A percentile compares a stretch with the other conserved stretches of the same genome.
These are phyloP conservation scores for Pyrgilauda ruficollis DNA, from an alignment of 2,113 vertebrate species.

Conservation along the genomic window DNA sequence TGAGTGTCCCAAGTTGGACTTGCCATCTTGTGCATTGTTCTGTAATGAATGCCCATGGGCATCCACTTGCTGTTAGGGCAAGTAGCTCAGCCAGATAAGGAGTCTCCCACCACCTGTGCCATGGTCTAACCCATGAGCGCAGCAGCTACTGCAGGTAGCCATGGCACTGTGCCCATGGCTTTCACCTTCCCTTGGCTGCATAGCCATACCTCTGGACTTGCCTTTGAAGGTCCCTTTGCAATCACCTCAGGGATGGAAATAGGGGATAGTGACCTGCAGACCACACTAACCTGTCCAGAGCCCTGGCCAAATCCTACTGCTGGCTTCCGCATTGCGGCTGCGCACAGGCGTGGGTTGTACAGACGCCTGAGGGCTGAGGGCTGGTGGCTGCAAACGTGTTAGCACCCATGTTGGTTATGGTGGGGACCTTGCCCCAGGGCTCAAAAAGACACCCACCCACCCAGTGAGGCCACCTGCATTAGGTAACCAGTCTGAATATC, in stretches of 20 bases:
- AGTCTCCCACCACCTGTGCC: not conserved
- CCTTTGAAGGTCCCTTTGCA: not conserved
- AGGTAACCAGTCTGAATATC: not conserved
- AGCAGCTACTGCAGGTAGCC: not conserved
- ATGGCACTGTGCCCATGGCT: not conserved
- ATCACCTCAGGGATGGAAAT: not conserved
- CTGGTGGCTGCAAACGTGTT: not conserved
- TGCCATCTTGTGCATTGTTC: not conserved
- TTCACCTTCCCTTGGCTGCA: not conserved
- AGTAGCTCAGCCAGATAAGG: not conserved
- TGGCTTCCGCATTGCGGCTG: rapidly evolving
- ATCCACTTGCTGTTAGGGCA: not conserved
- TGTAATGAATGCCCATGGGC: not conserved
- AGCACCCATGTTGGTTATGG: not conserved
- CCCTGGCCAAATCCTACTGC: not conserved
- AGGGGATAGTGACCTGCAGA: not conserved
- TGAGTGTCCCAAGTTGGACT: not conserved
- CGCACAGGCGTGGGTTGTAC: rapidly evolving
- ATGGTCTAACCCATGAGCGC: rapidly evolving
- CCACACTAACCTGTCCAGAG: not conserved
- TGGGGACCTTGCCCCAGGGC: not conserved
- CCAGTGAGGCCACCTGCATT: not conserved
- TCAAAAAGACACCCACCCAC: not conserved
- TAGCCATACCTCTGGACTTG: not conserved
- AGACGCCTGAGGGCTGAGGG: rapidly evolving